Evolutionary conservation across 2,797 vertebrate genomes (phyloP).

Genomic region (Halcyon badia): DNA sequence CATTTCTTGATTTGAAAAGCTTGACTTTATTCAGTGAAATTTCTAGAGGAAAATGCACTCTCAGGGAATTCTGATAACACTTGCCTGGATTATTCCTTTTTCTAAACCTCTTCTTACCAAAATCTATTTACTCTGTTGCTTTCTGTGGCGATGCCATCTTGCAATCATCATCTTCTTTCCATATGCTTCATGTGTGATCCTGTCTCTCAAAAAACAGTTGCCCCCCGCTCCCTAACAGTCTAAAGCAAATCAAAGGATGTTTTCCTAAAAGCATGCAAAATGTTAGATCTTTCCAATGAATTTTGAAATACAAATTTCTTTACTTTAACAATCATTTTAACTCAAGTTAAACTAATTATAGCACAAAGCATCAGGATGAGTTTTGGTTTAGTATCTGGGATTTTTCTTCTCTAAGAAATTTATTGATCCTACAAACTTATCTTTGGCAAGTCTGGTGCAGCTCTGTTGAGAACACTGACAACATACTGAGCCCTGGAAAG

Average conservation of each 20-base stretch:
- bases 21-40: not conserved
- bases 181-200: not conserved
- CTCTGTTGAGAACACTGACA: not conserved
- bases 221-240: not conserved
- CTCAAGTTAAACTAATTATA: too few species aligned
- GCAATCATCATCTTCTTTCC: rapidly evolving
- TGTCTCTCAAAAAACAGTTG: not conserved
- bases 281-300: not conserved
- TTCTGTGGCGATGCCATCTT: not conserved
- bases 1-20: not conserved
- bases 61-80: not conserved
- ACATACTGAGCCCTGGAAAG: not conserved
- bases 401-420: not conserved
- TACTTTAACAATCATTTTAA: not conserved
- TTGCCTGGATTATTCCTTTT: not conserved
- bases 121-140: not conserved
- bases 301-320: not conserved
- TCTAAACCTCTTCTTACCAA: not conserved
- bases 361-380: too few species aligned
- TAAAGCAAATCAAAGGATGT: not conserved
- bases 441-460: not conserved
- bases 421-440: not conserved
- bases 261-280: not conserved
- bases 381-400: not conserved
- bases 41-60: not conserved